Evolutionary conservation across 2,888 invertebrate genomes (phyloP).

Genomic region (Masnerella sp.): DNA sequence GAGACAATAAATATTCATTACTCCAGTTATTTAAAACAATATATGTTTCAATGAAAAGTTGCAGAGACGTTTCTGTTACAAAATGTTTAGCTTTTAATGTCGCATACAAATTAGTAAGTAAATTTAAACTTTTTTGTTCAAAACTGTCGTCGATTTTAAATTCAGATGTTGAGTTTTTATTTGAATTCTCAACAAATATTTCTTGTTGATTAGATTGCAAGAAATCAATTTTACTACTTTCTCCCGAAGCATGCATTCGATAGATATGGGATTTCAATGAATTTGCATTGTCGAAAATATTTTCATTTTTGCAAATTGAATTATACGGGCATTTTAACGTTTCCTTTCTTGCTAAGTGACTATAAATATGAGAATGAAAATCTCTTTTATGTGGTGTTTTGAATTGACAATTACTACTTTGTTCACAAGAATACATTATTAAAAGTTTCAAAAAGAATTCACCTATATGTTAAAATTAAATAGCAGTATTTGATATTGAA

Average conservation of each 20-base stretch:
- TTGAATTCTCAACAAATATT: no score
- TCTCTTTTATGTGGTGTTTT: slow-evolving; percentile 1
- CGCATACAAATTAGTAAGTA: slow-evolving; percentile 4
- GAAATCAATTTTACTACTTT: background rate
- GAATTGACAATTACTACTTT: background rate
- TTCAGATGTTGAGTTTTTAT: no score
- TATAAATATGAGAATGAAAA: slow-evolving; percentile 31
- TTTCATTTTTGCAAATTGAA: slow-evolving; percentile 18
- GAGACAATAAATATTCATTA: slow-evolving; percentile 7
- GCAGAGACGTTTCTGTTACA: slow-evolving; percentile 5
- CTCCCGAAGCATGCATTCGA: background rate
- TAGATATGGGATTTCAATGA: slow-evolving; percentile 15
- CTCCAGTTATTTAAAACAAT: slow-evolving; percentile 19
- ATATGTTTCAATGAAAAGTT: slow-evolving; percentile 17
- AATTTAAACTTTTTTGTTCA: slow-evolving; percentile 19
- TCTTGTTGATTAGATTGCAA: no score
- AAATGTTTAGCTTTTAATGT: slow-evolving; percentile 21
- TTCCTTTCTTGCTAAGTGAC: slow-evolving; percentile 6
- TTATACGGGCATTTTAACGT: slow-evolving; percentile 11
- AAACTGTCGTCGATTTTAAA: background rate
- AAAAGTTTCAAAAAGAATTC: no score
- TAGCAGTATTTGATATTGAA: no score
- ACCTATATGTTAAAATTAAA: no score
- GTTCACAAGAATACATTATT: background rate
- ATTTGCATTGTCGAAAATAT: slow-evolving; percentile 7